Base-by-base conservation (phyloP, 2,113 vertebrate species). In the Aix galericulata region DNA sequence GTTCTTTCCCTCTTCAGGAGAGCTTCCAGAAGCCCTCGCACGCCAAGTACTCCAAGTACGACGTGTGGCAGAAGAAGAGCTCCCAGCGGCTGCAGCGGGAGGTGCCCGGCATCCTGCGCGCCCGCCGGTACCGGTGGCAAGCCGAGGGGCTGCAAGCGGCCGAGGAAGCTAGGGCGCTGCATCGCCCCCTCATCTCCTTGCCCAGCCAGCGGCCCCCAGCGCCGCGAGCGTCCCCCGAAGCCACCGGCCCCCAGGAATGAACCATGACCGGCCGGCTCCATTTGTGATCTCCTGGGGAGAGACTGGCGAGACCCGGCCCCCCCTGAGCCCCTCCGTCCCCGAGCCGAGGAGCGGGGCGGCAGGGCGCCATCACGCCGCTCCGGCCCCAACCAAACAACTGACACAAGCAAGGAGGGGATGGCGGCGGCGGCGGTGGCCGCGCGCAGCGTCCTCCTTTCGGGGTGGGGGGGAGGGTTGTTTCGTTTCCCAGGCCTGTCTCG, bases 61-160 rank as follows among this genome's bases (percentile, higher is more conserved):
- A 98, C 5, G 93, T 98, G 97, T 99, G 99, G 99, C 98, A 99
- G 96, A 98, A 97, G 97, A 99, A 98, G 94, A 98, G 98, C 59
- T 98, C 98, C 46, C 98, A 99, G 97, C 98, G 99, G 94, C 98
- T 98, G 94, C 98, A 99, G 93, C 98, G 98, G 97, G 99, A 98
- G 55, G 96, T 98, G 88, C 98, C 98, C 17, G 96, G 98, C 94
- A 98, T 99, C 97, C 97, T 98, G 91, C 97, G 97, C 59, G 98
- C 98, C 93, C 98, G 97, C 94, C 98, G 93, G 97, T 98, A 98
- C 94, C 97, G 98, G 93, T 98, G 97, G 97, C 98, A 98, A 93
- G 98, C 97, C 0, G 98, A 99, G 93, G 98, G 98, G 95, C 98
- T 98, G 96, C 98, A 98, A 94, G 98, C 98, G 36, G 97, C 97